phyloP scores from a whole-genome alignment of 2,113 vertebrate genomes.

The Potamarius usumacintae region DNA sequence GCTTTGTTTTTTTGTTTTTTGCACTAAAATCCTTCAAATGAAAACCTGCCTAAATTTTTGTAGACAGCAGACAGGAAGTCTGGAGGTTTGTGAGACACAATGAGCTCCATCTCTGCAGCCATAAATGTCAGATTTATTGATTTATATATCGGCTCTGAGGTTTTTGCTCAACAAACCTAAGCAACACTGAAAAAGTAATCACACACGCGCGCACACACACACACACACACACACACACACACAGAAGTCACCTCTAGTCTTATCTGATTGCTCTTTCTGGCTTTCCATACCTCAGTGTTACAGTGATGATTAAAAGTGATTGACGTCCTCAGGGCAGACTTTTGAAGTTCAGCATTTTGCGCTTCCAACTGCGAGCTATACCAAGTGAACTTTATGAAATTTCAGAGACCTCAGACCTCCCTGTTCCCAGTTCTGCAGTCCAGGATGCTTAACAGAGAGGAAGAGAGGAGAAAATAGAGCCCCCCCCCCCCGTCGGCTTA shows the following conservation, averaged over 20 bases:
- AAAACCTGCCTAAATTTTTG: background rate
- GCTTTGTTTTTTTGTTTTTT: background rate
- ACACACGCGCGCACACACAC: background rate
- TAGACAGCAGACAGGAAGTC: background rate
- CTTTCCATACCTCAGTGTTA: background rate
- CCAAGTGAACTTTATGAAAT: conserved; percentile 20
- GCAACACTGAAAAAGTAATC: background rate
- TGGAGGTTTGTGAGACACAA: background rate
- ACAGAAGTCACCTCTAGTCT: background rate
- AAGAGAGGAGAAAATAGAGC: background rate
- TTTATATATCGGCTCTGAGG: background rate
- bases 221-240: conserved; percentile 19
- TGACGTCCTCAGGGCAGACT: conserved; percentile 21
- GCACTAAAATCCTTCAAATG: background rate
- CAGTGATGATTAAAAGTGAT: conserved; percentile 33
- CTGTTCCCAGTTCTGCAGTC: background rate
- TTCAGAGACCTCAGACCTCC: background rate
- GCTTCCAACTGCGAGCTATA: background rate
- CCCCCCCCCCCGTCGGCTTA: background rate
- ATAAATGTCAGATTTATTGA: conserved; percentile 12
- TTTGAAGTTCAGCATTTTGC: conserved; percentile 8
- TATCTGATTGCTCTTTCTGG: conserved; percentile 27
- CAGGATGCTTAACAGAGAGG: background rate
- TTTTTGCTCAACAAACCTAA: conserved; percentile 11
- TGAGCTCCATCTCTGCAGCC: background rate